Base-by-base conservation (phyloP, 2,797 vertebrate species). In the Meda fulgida region DNA sequence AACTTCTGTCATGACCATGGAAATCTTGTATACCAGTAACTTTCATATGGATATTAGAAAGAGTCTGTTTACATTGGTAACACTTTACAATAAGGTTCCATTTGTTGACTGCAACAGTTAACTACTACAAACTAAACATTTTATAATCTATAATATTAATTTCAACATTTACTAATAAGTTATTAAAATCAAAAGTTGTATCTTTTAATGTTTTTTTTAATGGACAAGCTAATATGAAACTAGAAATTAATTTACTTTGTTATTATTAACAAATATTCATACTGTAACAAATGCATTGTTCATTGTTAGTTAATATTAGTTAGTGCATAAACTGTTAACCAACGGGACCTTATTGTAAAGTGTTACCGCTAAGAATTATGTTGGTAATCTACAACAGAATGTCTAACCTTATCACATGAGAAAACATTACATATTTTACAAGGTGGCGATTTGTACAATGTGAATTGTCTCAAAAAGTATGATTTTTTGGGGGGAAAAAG, bases 381-480 rank as follows among this genome's bases (percentile, higher is more conserved):
- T 55, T 53, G 19, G 51, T 53, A 53, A 53, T 53, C 51, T 53
- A 53, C 7, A 55, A 23, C 21, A 55, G 21, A 9, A 23, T 23
- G 7, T 55, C 53, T 55, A 55, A 55, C 8, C 21, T 3, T 7
- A 55, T 23, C 21, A 9, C 53, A 23, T 55, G 53, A 55, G 53
- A 55, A 55, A 23, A 8, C 19, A 21, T 53, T 7, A 21, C 19
- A n/a, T 23, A 60, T 26, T 29, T 29, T 63, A 63, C 2, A 5
- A 63, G n/a, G n/a, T 7, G 11, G 11, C 2, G n/a, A 60, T 60
- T 29, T 29, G 58, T 16, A 29, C 5, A 26, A 14, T 29, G n/a
- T 3, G 11, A 60, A 26, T 13, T 6, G 2, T 63, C 13, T 0
- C 5, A 14, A 26, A 63, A 63, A 26, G 0, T 5, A 2, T 0